Evolutionary conservation across 2,113 vertebrate genomes (phyloP).

Genomic region (Carollia perspicillata): DNA sequence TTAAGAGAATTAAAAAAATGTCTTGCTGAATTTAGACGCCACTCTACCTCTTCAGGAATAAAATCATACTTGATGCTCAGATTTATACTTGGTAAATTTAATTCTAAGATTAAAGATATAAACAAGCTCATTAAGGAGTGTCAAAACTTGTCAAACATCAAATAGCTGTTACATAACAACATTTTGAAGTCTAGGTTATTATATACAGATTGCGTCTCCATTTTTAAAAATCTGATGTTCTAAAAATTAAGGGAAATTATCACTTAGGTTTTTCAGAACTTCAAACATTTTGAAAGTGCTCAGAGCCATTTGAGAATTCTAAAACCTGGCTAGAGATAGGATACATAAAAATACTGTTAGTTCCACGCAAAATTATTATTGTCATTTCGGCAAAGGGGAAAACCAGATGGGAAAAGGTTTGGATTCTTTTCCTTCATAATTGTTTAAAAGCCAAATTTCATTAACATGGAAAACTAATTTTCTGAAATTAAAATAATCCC

Average conservation of each 20-base stretch:
- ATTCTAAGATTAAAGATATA: conserved; percentile 65
- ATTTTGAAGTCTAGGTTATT: conserved; percentile 55
- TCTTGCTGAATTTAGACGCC: conserved; percentile 33
- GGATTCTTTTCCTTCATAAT: conserved; percentile 58
- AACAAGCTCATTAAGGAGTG: conserved; percentile 65
- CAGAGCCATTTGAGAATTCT: conserved; percentile 35
- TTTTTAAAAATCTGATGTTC: not conserved
- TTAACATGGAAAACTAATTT: conserved; percentile 43
- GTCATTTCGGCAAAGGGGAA: conserved; percentile 69
- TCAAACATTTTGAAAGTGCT: conserved; percentile 27
- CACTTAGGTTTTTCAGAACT: conserved; percentile 37
- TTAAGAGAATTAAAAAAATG: conserved; percentile 16
- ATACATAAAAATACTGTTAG: conserved; percentile 45
- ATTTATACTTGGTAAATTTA: conserved; percentile 48
- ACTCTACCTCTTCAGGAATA: conserved; percentile 4
- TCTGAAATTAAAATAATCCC: conserved; percentile 50
- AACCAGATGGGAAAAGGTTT: conserved; percentile 70
- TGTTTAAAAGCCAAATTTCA: conserved; percentile 70
- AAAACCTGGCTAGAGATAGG: not conserved
- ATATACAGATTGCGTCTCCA: conserved; percentile 56
- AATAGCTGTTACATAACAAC: conserved; percentile 49
- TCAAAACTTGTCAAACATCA: conserved; percentile 68
- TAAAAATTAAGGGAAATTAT: conserved; percentile 48
- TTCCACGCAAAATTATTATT: conserved; percentile 62
- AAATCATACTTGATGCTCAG: conserved; percentile 1